phyloP scores from a whole-genome alignment of 2,888 invertebrate species.

The Apamea monoglypha region DNA sequence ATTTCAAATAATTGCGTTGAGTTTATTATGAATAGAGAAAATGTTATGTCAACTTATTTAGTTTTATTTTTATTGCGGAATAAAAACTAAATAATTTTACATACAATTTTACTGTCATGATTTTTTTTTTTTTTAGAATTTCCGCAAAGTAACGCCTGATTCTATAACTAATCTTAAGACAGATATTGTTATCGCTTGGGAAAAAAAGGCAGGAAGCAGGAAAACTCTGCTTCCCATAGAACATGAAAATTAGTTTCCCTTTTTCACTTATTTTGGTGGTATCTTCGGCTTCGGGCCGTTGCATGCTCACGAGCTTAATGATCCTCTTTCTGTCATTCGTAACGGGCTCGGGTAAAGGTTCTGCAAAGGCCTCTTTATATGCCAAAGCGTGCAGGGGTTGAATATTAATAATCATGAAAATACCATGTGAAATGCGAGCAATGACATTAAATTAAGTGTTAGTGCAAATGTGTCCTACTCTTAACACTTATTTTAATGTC shows the following conservation, averaged over 20 bases:
- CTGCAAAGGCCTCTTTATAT: constrained; percentile 50
- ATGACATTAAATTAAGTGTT: constrained; percentile 50
- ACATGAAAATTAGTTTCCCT: background rate
- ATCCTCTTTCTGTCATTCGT: constrained; percentile 46
- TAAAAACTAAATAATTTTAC: background rate
- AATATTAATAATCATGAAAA: constrained; percentile 53
- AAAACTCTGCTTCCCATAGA: background rate
- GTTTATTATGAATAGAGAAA: background rate
- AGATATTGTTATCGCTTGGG: background rate
- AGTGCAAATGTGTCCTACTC: constrained; percentile 27
- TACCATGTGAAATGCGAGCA: constrained; percentile 48
- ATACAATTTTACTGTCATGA: background rate
- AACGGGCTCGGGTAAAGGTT: constrained; percentile 44
- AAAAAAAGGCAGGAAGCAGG: background rate
- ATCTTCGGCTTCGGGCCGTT: background rate
- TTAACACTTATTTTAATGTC: constrained; percentile 46
- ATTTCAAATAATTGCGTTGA: no score
- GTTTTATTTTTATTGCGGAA: background rate
- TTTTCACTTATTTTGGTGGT: background rate
- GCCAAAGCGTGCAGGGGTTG: constrained; percentile 47
- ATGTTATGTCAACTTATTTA: background rate
- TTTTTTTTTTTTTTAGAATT: no score
- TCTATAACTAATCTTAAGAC: constrained; percentile 1
- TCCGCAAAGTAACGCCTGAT: background rate
- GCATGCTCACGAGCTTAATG: constrained; percentile 14